Base-by-base conservation (phyloP, 2,113 vertebrate genomes). In the Muscicapa adusta region DNA sequence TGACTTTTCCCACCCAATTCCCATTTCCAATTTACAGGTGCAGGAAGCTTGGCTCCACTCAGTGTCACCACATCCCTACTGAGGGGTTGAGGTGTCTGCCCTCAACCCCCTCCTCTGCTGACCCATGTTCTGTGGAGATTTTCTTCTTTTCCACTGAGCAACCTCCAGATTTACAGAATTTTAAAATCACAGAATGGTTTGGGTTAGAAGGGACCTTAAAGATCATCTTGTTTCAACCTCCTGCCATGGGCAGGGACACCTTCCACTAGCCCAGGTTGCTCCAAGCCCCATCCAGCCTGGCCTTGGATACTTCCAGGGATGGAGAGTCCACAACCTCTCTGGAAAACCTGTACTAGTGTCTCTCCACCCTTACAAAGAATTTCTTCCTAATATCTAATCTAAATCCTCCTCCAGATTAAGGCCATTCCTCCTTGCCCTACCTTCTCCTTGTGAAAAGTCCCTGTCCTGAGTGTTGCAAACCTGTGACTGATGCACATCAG, bases 151-250 rank as follows among this genome's bases (percentile, higher is more conserved):
- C 36, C 2, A 2, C 31, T 40, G 72, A 78, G 3, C 12, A 40
- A 2, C 10, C 3, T 72, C 36, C 33, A 72, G 33, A 54, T 14
- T 73, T 48, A 38, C 0, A 4, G 19, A 57, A 24, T 67, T 45
- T 31, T 5, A 47, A 14, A 47, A 54, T 31, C 54, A 24, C 15
- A 70, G 63, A 62, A n/a, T 29, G 34, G 40, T 54, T 75, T 54
- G 62, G 20, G 11, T 61, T 40, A n/a, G 40, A 60, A 53, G 12
- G n/a, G 4, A 40, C 17, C 13, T 26, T 47, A 7, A 75, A 67
- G 19, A 31, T 16, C 24, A 31, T 22, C 29, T 9, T 0, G 4
- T 47, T 61, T 4, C 20, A 31, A 12, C 0, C 2, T 13, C 7
- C 7, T 67, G 38, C 14, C 15, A 17, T 31, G 61, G 16, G 2